phyloP scores from a whole-genome alignment of 2,113 vertebrate genomes.

The Notechis scutatus region DNA sequence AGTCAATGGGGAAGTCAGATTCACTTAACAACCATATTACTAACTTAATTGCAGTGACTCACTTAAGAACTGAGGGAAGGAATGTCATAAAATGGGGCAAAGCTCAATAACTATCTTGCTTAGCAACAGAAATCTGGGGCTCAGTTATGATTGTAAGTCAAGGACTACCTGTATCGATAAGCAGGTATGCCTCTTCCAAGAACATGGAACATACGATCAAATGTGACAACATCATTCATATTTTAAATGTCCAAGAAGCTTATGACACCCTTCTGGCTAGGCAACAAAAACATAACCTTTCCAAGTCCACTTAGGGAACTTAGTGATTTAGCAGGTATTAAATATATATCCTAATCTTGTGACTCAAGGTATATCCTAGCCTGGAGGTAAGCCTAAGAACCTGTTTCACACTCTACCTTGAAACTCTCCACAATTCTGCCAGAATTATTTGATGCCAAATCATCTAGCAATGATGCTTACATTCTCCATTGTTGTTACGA shows the following conservation, averaged over 20 bases:
- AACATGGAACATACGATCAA: neutral
- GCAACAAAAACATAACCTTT: neutral
- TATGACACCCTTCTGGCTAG: neutral
- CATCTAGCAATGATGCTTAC: neutral
- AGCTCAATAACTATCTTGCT: neutral
- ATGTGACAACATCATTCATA: neutral
- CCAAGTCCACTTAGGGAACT: neutral
- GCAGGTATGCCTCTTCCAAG: neutral
- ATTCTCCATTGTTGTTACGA: neutral
- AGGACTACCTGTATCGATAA: neutral
- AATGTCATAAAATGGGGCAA: neutral
- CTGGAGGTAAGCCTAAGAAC: neutral
- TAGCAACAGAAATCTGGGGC: neutral
- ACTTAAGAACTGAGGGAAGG: neutral
- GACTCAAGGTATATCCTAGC: neutral
- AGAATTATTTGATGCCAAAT: neutral
- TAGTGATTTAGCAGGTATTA: neutral
- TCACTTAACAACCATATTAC: neutral
- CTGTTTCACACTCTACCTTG: neutral
- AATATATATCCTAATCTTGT: neutral
- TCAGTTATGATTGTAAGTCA: neutral
- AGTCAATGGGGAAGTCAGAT: neutral
- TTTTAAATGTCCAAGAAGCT: neutral
- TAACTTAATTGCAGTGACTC: neutral
- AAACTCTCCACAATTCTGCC: neutral